Conservation (phyloP, 2,797 vertebrate genomes). For the Pseudomugil tenellus region DNA sequence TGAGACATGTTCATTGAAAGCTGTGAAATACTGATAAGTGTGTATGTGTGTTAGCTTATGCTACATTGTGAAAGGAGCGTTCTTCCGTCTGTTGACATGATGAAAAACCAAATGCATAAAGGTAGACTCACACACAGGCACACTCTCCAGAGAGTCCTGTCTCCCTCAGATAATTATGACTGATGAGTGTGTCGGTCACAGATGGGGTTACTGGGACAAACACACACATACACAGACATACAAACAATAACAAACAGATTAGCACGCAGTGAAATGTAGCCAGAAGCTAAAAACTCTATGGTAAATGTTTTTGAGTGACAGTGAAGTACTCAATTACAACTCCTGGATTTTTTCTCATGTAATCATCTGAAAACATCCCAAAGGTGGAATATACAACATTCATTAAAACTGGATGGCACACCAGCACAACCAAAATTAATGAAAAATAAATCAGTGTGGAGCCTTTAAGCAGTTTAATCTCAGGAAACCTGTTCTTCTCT, state of each 20-base stretch:
- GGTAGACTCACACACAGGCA: constrained; percentile 8
- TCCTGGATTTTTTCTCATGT: background rate
- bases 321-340: background rate
- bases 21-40: constrained; percentile 50
- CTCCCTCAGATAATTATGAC: constrained; percentile 36
- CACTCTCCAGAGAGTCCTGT: constrained; percentile 8
- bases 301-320: constrained; percentile 8
- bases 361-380: background rate
- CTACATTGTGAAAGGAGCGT: constrained; percentile 2
- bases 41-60: background rate
- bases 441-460: constrained; percentile 1
- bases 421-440: background rate
- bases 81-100: constrained; percentile 18
- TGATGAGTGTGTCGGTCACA: constrained; percentile 42
- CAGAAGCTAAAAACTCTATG: background rate
- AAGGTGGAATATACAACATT: background rate
- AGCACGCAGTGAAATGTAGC: constrained; percentile 18
- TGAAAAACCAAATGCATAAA: constrained; percentile 21
- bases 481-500: too few species aligned
- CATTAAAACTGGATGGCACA: background rate
- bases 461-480: background rate
- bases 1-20: constrained; percentile 42
- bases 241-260: constrained; percentile 5
- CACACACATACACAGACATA: background rate
- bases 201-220: constrained; percentile 23